These are phyloP conservation scores for Perca flavescens DNA, from an alignment of 2,113 vertebrate species.

Conservation along the genomic window DNA sequence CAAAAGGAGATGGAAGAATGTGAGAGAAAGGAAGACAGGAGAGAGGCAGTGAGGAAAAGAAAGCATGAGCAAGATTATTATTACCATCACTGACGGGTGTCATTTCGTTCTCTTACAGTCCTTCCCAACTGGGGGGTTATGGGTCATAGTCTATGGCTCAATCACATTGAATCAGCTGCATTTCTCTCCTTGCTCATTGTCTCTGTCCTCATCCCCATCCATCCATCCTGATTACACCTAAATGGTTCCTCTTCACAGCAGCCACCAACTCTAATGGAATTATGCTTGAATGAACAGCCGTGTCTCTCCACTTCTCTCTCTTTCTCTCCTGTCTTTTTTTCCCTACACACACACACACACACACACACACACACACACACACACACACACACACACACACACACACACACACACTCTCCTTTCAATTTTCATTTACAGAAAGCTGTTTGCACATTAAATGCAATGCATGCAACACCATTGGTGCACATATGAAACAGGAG, in stretches of 20 bases:
- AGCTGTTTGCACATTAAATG: slow-evolving; percentile 63
- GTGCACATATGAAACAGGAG: slow-evolving; percentile 1
- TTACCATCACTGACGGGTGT: slow-evolving; percentile 53
- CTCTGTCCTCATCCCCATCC: slow-evolving; percentile 63
- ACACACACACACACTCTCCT: slow-evolving; percentile 5
- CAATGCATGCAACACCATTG: slow-evolving; percentile 36
- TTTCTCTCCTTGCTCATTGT: slow-evolving; percentile 46
- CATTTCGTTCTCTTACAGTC: slow-evolving; percentile 50
- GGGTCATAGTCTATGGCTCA: slow-evolving; percentile 68
- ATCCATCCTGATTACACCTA: slow-evolving; percentile 81
- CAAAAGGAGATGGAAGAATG: background rate
- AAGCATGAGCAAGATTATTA: slow-evolving; percentile 20
- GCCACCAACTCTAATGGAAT: slow-evolving; percentile 78
- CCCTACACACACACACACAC: background rate
- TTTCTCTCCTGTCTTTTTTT: slow-evolving; percentile 14
- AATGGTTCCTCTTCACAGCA: slow-evolving; percentile 80
- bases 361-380: slow-evolving; percentile 4
- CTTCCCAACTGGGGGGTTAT: slow-evolving; percentile 12
- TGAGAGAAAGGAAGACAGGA: background rate
- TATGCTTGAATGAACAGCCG: slow-evolving; percentile 77
- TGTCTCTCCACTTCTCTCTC: slow-evolving; percentile 51
- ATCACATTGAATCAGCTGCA: slow-evolving; percentile 62
- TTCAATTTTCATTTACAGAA: slow-evolving; percentile 52
- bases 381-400: background rate
- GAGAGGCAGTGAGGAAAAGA: background rate